Base-by-base conservation (phyloP, 92 coral and sea anemone genomes). In the Anthopleura xanthogrammica region DNA sequence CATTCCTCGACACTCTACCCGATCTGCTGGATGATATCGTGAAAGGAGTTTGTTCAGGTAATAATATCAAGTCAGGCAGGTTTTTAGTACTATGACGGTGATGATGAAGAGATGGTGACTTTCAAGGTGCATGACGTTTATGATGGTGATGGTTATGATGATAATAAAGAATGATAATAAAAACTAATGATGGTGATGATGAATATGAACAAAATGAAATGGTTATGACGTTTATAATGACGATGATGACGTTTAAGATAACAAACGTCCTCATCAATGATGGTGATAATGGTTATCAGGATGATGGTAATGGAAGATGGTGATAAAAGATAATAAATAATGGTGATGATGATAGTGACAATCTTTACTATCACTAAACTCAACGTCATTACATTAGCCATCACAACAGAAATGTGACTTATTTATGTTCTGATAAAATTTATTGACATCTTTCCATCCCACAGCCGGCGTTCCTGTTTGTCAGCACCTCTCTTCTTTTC, bases 1-100 rank as follows among this genome's bases (percentile, higher is more conserved):
- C 95, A 41, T 93, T 93, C 88, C 86, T 93, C 19, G 94, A 93
- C 88, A 93, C 97, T 3, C 72, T 93, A 48, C 97, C 97, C 5
- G 87, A 88, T 54, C 83, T 90, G 7, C 89, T 93, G 91, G 93
- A 93, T 77, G 95, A 92, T 36, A 91, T 93, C 41, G 86, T 93
- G 41, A 88, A 87, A 41, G 91, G 90, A 7, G 90, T 93, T 52
- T 93, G 97, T 77, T 84, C 86, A 91, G 97, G 97, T 93, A 77
- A 54, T 93, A 72, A 54, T 41, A 41, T 48, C 9, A 10, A 36
- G 12, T 41, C 58, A 54, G 17, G 9, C 58, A 11, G 2, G 58
- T 54, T 54, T 54, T 54, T 54, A 54, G 7, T 54, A 54, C 11
- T 11, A 54, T 54, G 70, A n/a, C 0, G 70, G 0, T 62, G 10